Base-by-base conservation (phyloP, 2,888 invertebrate species). In the Pandemis corylana region DNA sequence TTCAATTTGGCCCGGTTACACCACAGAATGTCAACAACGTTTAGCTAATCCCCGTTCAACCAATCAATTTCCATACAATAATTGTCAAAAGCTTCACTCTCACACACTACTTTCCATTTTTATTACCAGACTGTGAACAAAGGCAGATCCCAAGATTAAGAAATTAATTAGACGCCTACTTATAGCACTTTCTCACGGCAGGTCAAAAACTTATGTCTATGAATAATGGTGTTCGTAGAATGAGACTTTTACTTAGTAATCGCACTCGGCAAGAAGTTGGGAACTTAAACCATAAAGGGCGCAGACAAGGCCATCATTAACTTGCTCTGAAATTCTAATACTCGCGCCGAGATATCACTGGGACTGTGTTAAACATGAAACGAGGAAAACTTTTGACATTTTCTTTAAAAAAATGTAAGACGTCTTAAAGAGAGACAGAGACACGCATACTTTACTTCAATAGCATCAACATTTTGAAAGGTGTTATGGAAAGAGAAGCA, bases 21-120 rank as follows among this genome's bases (percentile, higher is more conserved):
- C 15, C 56, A 56, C 15, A 12, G 41, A 12, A 42, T 9, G 15
- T 13, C 42, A 7, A 49, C 61, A 6, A 3, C 41, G 5, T 49
- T 36, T n/a, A 49, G 20, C 6, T 15, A 53, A 59, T 28, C 15
- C 15, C 42, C 41, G 13, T 20, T n/a, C 20, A 56, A 59, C 15
- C 61, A 61, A 74, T 70, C 66, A 74, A 74, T 59, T 61, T 66
- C 49, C 49, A 49, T 46, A 20, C 36, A 74, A 10, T 44, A 36
- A 59, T 68, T 61, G 36, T 61, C 59, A 68, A 61, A 56, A 59
- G 56, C 63, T 28, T 28, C 65, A 70, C 61, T 70, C 69, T 75
- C 75, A 56, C 66, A 66, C 71, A 49, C 66, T 62, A 68, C 75
- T 75, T 75, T 75, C 73, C 75, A 75, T 75, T 75, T 75, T 75